These are phyloP conservation scores for Bostrychus sinensis DNA, from an alignment of 2,113 vertebrate species.

Conservation along the genomic window DNA sequence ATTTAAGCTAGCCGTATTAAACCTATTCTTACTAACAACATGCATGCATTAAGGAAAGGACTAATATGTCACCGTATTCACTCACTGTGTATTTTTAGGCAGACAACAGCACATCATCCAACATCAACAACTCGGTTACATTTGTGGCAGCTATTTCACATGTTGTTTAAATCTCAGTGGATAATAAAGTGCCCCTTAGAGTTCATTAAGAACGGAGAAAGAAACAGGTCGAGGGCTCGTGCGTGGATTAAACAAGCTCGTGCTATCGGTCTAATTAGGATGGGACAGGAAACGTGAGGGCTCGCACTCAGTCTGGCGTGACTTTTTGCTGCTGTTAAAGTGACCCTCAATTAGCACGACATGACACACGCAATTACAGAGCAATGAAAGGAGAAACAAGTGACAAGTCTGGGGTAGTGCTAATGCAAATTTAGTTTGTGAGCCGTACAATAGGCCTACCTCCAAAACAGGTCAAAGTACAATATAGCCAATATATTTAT, in stretches of 20 bases:
- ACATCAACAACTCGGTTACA: not conserved
- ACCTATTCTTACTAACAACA: too few relatives aligned
- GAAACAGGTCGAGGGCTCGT: slow-evolving; percentile 19
- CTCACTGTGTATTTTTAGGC: too few relatives aligned
- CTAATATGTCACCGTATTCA: too few relatives aligned
- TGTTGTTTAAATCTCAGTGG: not conserved
- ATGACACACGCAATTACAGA: slow-evolving; percentile 20
- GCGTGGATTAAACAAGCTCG: slow-evolving; percentile 42
- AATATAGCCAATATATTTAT: too few relatives aligned
- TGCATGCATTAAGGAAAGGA: too few relatives aligned
- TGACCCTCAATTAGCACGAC: slow-evolving; percentile 47
- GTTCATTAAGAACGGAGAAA: not conserved
- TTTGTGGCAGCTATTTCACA: not conserved
- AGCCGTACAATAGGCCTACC: not conserved
- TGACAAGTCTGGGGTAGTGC: not conserved
- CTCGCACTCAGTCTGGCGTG: slow-evolving; percentile 18
- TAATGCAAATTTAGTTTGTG: not conserved
- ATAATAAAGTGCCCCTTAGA: not conserved
- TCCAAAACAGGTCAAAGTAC: too few relatives aligned
- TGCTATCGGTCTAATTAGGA: slow-evolving; percentile 56
- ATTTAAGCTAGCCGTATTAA: too few relatives aligned
- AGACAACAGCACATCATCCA: not conserved
- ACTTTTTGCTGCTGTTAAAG: slow-evolving; percentile 44
- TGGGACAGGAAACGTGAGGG: slow-evolving; percentile 26
- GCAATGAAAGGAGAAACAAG: not conserved